These are phyloP conservation scores for Serrognathus titanus DNA, from an alignment of 2,888 invertebrate species.

Conservation along the genomic window DNA sequence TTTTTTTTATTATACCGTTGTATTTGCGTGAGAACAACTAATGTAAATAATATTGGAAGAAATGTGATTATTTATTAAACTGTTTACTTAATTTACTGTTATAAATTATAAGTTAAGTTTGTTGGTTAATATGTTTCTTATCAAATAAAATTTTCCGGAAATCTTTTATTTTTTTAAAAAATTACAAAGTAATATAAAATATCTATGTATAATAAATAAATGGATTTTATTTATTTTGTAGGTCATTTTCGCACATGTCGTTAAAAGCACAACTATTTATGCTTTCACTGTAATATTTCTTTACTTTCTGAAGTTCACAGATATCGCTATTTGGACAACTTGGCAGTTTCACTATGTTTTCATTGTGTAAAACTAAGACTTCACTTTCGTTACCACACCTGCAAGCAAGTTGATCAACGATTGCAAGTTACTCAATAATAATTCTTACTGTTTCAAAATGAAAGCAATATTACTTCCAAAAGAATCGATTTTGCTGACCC, in stretches of 20 bases:
- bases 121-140: too few relatives aligned
- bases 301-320: constrained; percentile 61
- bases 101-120: too few relatives aligned
- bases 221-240: neutral
- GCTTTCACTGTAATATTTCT: constrained; percentile 56
- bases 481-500: constrained; percentile 62
- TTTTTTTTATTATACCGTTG: neutral
- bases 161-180: neutral
- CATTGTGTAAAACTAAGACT: constrained; percentile 72
- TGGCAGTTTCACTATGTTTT: constrained; percentile 64
- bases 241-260: constrained; percentile 56
- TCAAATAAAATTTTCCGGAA: neutral
- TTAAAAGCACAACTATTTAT: constrained; percentile 65
- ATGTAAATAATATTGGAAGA: neutral
- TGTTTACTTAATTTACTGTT: neutral
- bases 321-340: constrained; percentile 62
- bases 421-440: neutral
- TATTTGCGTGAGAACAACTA: constrained; percentile 1
- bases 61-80: neutral
- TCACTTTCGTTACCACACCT: constrained; percentile 48
- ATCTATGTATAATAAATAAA: neutral
- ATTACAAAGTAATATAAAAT: neutral
- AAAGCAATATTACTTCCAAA: constrained; percentile 81
- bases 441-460: constrained; percentile 51
- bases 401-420: constrained; percentile 13